A percentile compares a stretch with the other conserved stretches of the same genome.
Conservation (phyloP, 2,888 invertebrate species). For the Escarpia spicata region DNA sequence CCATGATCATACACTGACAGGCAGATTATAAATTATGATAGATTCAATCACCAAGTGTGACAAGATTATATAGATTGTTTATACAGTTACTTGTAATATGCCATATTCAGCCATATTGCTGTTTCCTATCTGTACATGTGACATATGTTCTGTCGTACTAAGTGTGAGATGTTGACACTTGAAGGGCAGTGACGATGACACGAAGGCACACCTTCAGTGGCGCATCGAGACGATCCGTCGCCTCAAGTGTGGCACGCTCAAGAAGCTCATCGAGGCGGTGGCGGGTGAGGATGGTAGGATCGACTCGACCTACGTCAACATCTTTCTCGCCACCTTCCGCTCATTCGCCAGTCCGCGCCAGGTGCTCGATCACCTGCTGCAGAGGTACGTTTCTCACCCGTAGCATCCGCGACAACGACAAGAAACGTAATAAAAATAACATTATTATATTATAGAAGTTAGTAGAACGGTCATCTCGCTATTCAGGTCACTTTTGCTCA, state of each 20-base stretch:
- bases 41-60: too few relatives aligned
- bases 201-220: slow-evolving; percentile 87
- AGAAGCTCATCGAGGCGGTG: slow-evolving; percentile 90
- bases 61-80: too few relatives aligned
- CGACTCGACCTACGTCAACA: slow-evolving; percentile 95
- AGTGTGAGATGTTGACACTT: background rate
- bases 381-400: slow-evolving; percentile 47
- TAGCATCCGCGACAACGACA: too few relatives aligned
- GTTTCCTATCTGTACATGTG: background rate
- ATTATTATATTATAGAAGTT: too few relatives aligned
- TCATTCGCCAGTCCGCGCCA: slow-evolving; percentile 88
- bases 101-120: background rate
- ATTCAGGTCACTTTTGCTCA: too few relatives aligned
- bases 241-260: slow-evolving; percentile 93
- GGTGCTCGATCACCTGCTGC: slow-evolving; percentile 82
- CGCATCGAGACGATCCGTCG: slow-evolving; percentile 60
- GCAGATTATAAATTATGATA: too few relatives aligned
- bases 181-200: slow-evolving; percentile 27
- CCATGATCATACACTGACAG: too few relatives aligned
- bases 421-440: too few relatives aligned
- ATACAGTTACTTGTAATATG: background rate
- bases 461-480: too few relatives aligned
- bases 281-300: slow-evolving; percentile 94
- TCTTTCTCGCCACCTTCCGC: slow-evolving; percentile 93
- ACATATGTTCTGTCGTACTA: background rate